These are phyloP conservation scores for Microhierax caerulescens DNA, from an alignment of 2,797 vertebrate genomes.

Conservation along the genomic window DNA sequence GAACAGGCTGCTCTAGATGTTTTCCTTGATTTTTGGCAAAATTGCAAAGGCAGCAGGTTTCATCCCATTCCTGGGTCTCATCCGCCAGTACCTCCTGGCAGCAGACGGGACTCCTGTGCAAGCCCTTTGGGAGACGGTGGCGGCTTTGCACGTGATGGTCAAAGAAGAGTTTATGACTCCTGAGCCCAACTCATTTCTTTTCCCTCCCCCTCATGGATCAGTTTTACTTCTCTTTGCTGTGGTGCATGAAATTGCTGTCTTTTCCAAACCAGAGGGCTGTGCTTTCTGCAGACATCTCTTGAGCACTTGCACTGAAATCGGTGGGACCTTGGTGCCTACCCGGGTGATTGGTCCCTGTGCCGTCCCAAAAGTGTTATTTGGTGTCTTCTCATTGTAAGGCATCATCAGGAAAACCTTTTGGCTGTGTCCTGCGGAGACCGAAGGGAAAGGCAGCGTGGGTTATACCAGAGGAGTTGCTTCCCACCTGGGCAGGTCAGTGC, in stretches of 20 bases:
- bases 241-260: background rate
- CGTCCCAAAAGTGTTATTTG: background rate
- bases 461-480: background rate
- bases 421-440: background rate
- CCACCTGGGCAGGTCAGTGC: rapidly evolving
- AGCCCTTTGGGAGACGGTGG: background rate
- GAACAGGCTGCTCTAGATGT: background rate
- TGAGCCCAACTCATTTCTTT: background rate
- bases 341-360: rapidly evolving
- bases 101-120: rapidly evolving
- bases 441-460: background rate
- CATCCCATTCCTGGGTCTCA: background rate
- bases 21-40: background rate
- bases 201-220: rapidly evolving
- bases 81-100: background rate
- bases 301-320: too few relatives aligned
- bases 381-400: background rate
- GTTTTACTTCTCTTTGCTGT: background rate
- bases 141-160: rapidly evolving
- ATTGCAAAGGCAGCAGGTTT: background rate
- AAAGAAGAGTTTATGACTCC: background rate
- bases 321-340: background rate
- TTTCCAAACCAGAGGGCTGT: background rate
- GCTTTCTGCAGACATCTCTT: rapidly evolving
- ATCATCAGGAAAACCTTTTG: background rate